phyloP scores from a whole-genome alignment of 2,113 vertebrate species.

The Tachycineta bicolor region DNA sequence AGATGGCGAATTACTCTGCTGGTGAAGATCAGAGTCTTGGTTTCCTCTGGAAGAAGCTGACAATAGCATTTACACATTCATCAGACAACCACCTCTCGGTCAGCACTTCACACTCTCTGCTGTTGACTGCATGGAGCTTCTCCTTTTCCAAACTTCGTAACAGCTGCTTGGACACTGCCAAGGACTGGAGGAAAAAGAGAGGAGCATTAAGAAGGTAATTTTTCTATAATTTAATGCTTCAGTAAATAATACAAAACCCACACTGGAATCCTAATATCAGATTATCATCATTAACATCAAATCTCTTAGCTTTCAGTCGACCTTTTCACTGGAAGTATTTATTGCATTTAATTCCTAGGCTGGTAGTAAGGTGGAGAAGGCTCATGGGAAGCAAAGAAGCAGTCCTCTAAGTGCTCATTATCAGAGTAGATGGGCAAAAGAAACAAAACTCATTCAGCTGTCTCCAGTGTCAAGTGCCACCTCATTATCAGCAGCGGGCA shows the following conservation, averaged over 20 bases:
- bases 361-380: not conserved
- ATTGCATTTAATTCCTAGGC: not conserved
- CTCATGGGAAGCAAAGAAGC: not conserved
- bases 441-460: not conserved
- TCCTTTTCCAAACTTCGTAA: conserved; percentile 82
- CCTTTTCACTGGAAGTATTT: not conserved
- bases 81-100: conserved; percentile 83
- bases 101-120: conserved; percentile 80
- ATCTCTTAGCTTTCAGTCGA: not conserved
- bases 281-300: not conserved
- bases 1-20: not conserved
- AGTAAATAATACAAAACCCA: not conserved
- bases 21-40: conserved; percentile 75
- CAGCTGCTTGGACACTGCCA: conserved; percentile 87
- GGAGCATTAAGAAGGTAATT: not conserved
- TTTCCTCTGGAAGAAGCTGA: conserved; percentile 84
- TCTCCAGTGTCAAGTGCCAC: not conserved
- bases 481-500: not conserved
- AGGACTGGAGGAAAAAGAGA: conserved; percentile 69
- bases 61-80: conserved; percentile 83
- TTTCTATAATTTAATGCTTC: not conserved
- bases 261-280: not conserved
- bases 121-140: conserved; percentile 80
- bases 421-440: not conserved
- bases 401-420: not conserved